Evolutionary conservation across 2,113 vertebrate species (phyloP).

Genomic region (Solea senegalensis): DNA sequence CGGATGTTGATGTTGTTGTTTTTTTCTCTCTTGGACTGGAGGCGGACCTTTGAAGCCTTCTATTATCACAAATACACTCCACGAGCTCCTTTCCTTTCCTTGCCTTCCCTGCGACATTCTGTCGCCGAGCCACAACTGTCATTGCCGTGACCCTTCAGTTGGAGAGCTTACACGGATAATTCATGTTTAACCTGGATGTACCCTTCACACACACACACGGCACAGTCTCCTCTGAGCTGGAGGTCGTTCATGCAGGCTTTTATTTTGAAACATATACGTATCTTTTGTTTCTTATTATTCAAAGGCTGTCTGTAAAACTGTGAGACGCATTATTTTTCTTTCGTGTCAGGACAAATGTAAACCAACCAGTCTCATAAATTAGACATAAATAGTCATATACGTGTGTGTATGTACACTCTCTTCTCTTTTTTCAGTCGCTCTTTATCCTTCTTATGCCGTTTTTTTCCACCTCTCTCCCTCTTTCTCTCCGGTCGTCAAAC

Average conservation of each 20-base stretch:
- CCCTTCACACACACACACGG: conserved; percentile 15
- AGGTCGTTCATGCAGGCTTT: background rate
- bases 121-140: conserved; percentile 76
- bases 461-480: conserved; percentile 3
- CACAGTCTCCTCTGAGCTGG: conserved; percentile 1
- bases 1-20: conserved; percentile 57
- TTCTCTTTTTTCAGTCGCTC: too few species aligned
- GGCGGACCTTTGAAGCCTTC: conserved; percentile 1
- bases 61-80: background rate
- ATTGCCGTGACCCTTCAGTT: conserved; percentile 82
- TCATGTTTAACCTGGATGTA: conserved; percentile 71
- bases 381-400: too few species aligned
- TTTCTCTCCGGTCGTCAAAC: conserved; percentile 33
- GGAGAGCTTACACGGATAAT: conserved; percentile 74
- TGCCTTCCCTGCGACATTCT: background rate
- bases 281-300: background rate
- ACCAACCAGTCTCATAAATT: too few species aligned
- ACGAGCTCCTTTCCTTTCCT: background rate
- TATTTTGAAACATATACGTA: background rate
- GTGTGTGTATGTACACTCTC: too few species aligned
- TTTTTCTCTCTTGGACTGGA: conserved; percentile 25
- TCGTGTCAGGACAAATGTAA: too few species aligned
- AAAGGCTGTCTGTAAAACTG: conserved; percentile 46
- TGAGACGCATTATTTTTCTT: conserved; percentile 5
- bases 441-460: too few species aligned